Evolutionary conservation across 2,797 vertebrate genomes (phyloP), one percentile per base, ranked within the genome.

Genomic region (Cossypha polioptera): DNA sequence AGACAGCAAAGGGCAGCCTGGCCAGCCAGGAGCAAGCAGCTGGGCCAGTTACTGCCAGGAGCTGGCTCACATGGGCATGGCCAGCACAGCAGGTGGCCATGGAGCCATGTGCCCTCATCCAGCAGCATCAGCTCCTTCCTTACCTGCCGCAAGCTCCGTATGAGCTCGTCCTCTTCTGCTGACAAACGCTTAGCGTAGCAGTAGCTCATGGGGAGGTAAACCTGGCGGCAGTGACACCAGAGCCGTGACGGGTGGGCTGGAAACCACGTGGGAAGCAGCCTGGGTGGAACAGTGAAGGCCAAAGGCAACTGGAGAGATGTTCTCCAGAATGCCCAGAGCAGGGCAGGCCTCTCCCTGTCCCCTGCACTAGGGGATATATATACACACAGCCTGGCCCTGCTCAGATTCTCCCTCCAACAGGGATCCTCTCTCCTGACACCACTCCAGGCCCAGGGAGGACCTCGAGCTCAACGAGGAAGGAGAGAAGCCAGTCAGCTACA

Each of bases 201-300:
- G 97, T 99, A 99, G 97, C 99, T 99, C 99, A 99, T 99, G 35
- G 99, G 99, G 40, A 99, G 98, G 94, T 99, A 99, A 42, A 99
- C 99, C 97, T 99, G 99, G 25, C 99, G 98, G 84, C 99, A 99
- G 97, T 99, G 99, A 92, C 99, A 99, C 99, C 99, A 99, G 63
- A 99, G 97, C 1, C 98, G 98, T 15, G 99, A 99, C 0, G 99
- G 99, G 71, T 99, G 99, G 3, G 98, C 99, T 0, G 99, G 99
- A 83, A 98, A 95, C 99, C 99, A 99, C 0, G 96, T 69, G 16
- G 99, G 99, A 61, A 99, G 98, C 67, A 99, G 96, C 99, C 99
- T 45, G 45, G 45, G 45, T 22, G 45, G 45, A 45, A 45, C 43
- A 45, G 43, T 45, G 43, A 45, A 18, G 11, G 21, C 38, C 15